phyloP scores from a whole-genome alignment of 2,113 vertebrate species.

The Plecturocebus donacophilus region DNA sequence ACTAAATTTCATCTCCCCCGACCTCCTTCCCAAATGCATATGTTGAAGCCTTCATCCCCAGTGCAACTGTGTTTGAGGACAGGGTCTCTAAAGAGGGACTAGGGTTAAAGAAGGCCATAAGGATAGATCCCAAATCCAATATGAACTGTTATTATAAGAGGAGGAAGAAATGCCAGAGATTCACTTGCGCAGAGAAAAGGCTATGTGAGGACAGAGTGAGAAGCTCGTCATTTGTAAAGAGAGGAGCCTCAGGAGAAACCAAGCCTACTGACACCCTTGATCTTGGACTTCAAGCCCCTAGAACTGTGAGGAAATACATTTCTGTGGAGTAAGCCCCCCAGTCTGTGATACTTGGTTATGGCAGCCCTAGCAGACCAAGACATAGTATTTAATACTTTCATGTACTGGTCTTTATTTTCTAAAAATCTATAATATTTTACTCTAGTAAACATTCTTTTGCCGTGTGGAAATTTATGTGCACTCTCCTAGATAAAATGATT shows the following conservation, averaged over 20 bases:
- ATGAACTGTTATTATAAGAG: background rate
- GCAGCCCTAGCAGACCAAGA: background rate
- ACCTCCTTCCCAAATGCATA: background rate
- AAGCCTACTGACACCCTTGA: background rate
- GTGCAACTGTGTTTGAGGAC: background rate
- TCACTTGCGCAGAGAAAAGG: background rate
- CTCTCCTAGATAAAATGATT: background rate
- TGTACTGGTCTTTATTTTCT: background rate
- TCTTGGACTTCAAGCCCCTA: background rate
- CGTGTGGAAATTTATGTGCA: background rate
- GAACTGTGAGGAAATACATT: background rate
- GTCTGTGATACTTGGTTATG: background rate
- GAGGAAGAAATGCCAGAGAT: background rate
- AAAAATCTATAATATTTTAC: background rate
- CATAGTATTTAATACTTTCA: background rate
- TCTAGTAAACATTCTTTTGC: background rate
- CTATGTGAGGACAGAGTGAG: background rate
- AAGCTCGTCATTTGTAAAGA: background rate
- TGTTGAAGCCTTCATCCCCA: background rate
- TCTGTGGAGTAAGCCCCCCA: background rate
- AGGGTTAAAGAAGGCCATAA: background rate
- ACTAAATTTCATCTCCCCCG: background rate
- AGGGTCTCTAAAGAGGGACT: background rate
- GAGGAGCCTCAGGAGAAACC: background rate
- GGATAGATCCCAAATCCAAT: background rate